Conservation (phyloP, 2,888 invertebrate species). For the Eurytoma adleriae region DNA sequence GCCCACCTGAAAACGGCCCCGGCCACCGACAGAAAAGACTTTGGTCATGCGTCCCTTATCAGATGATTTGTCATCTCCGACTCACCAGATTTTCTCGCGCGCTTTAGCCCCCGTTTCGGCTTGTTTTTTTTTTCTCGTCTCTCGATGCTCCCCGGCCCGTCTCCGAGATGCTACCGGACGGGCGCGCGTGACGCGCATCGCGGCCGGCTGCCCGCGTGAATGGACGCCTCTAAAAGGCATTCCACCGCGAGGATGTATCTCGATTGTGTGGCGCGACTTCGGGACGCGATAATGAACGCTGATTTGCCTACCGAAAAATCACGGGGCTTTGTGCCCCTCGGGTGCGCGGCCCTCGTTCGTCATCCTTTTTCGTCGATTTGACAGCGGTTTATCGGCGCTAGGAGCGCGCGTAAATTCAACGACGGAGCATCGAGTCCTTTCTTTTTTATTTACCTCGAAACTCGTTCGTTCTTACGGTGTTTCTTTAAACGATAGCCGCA, state of each 20-base stretch:
- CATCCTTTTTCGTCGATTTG: not conserved
- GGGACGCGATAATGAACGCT: constrained; percentile 50
- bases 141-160: not conserved
- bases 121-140: too few species aligned
- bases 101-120: not conserved
- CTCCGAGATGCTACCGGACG: constrained; percentile 32
- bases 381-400: too few species aligned
- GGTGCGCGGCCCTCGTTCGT: not conserved
- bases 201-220: not conserved
- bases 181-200: constrained; percentile 7
- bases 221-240: constrained; percentile 40
- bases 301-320: constrained; percentile 51
- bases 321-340: not conserved
- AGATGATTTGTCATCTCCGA: constrained; percentile 53
- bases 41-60: constrained; percentile 53
- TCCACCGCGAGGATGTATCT: constrained; percentile 31
- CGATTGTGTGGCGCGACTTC: constrained; percentile 40
- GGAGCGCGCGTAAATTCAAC: too few species aligned
- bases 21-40: constrained; percentile 35
- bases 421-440: too few species aligned
- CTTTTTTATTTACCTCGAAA: too few species aligned
- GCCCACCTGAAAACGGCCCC: not conserved
- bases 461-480: too few species aligned
- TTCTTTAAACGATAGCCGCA: too few species aligned
- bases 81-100: constrained; percentile 30